A percentile compares a stretch with the other conserved stretches of the same genome.
phyloP scores from a whole-genome alignment of 1,140 invertebrate species.

The Drosophila grimshawi region DNA sequence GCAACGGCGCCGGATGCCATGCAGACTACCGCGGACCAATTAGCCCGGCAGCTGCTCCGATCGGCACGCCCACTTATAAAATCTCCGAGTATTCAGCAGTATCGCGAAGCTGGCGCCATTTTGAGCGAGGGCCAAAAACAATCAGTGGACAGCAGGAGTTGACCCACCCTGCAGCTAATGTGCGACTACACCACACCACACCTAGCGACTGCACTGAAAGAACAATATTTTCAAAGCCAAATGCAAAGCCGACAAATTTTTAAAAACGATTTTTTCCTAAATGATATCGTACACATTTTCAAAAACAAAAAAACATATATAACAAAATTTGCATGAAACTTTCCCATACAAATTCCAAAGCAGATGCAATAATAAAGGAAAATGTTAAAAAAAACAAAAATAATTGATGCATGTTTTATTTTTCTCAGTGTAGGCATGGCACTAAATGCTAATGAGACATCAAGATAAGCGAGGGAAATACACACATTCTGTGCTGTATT shows the following conservation, averaged over 20 bases:
- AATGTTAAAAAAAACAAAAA: too few species aligned
- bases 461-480: constrained; percentile 22
- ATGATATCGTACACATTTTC: too few species aligned
- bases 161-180: constrained; percentile 7
- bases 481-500: too few species aligned
- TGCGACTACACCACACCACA: neutral
- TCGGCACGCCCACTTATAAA: constrained; percentile 16
- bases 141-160: neutral
- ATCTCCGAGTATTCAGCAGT: neutral
- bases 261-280: too few species aligned
- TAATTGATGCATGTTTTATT: neutral
- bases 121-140: constrained; percentile 4
- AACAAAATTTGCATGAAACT: too few species aligned
- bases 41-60: constrained; percentile 44
- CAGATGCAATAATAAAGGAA: too few species aligned
- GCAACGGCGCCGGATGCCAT: constrained; percentile 63
- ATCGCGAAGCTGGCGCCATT: constrained; percentile 22
- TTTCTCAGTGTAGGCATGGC: neutral
- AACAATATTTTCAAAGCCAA: neutral
- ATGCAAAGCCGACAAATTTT: too few species aligned
- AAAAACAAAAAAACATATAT: too few species aligned
- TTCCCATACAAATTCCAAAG: too few species aligned
- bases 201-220: neutral
- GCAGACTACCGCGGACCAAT: constrained; percentile 58
- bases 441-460: constrained; percentile 32